Evolutionary conservation across 23 tunicate species (phyloP), one percentile per base, ranked within the genome.

Genomic region (Clavelina lepadiformis): DNA sequence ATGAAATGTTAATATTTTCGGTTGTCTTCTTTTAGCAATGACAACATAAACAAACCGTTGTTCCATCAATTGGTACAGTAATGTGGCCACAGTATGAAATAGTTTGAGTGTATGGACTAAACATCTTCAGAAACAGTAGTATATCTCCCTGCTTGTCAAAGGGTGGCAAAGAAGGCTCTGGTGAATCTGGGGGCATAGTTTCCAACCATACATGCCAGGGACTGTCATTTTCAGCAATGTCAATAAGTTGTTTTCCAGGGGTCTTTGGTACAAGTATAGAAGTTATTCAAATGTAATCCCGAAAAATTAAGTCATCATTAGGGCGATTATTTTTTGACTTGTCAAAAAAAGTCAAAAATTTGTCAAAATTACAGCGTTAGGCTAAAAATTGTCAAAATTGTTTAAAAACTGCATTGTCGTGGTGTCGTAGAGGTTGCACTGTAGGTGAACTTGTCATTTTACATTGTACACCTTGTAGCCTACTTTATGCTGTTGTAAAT

Each of bases 191-290:
- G 4, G 67, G 38, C 22, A 63, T 35, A 0, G 81, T 49, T 44
- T 89, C 83, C 58, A 89, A 37, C 89, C 89, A 89, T 32, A 89
- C n/a, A 47, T 89, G 87, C 97, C 97, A 89, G 0, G 87, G 88
- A 45, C 65, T 74, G 65, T 89, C 97, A 46, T 79, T 79, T 5
- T 89, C 97, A 0, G 97, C 77, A 6, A 81, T 45, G 5, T 91
- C 91, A 35, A 82, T 71, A 51, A 91, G 69, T 21, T 82, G 50
- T 64, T 89, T 89, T 3, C 76, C 68, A 19, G 74, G 65, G 44
- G 85, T 56, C 82, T 75, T n/a, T n/a, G n/a, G n/a, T n/a, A n/a
- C n/a, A n/a, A n/a, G n/a, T n/a, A n/a, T n/a, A n/a, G n/a, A n/a
- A n/a, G n/a, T n/a, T n/a, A n/a, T n/a, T n/a, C n/a, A n/a, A n/a